Evolutionary conservation across 2,797 vertebrate species (phyloP).

Genomic region (Cercopithecus neglectus): DNA sequence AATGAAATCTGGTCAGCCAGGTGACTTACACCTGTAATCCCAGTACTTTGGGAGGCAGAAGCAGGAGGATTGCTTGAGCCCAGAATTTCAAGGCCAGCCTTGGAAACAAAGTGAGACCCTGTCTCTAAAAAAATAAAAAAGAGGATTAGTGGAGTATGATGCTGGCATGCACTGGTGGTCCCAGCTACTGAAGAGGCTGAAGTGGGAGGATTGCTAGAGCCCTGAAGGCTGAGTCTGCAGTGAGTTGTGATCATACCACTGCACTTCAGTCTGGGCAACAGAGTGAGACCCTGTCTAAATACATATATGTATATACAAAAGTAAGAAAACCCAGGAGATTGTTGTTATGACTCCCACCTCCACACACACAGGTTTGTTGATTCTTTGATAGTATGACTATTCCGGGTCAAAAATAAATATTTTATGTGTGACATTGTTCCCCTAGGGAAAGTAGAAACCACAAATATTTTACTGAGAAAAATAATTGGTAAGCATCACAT

Average conservation of each 20-base stretch:
- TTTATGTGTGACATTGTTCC: background rate
- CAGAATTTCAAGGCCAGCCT: background rate
- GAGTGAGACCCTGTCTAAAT: background rate
- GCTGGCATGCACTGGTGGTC: background rate
- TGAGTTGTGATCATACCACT: background rate
- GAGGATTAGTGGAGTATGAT: background rate
- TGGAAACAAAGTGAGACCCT: background rate
- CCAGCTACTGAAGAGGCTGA: background rate
- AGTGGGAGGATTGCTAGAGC: background rate
- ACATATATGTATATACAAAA: too few relatives aligned
- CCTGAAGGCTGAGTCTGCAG: background rate
- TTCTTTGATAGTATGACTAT: background rate
- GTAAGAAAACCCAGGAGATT: background rate
- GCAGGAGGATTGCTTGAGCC: background rate
- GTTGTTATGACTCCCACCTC: fast-evolving
- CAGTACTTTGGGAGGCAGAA: background rate
- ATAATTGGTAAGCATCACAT: background rate
- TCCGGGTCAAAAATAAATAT: background rate
- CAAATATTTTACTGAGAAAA: background rate
- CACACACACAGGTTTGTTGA: background rate
- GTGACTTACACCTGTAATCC: background rate
- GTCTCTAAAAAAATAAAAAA: too few relatives aligned
- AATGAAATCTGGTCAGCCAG: background rate
- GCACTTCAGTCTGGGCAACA: background rate
- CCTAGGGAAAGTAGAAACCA: background rate